Evolutionary conservation across 2,797 vertebrate genomes (phyloP), one percentile per base, ranked within the genome.

Genomic region (Girardinus metallicus): DNA sequence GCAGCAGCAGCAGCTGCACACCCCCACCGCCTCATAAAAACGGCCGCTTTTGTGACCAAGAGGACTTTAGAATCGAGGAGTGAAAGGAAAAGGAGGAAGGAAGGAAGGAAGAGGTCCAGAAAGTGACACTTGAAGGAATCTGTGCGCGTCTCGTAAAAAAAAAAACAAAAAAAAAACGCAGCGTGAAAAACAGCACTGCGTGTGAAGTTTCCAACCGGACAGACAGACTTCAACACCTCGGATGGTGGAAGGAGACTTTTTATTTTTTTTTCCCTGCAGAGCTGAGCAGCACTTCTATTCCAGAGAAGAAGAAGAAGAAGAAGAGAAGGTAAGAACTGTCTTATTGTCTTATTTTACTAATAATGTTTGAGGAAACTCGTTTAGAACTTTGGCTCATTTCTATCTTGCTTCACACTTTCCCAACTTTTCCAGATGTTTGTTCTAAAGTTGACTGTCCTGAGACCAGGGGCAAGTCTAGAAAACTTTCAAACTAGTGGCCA

Each of bases 321-420:
- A 75, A 16, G 44, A 71, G 46, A 77, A 91, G 90, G 93, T 94
- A 87, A 36, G 83, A 78, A 18, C 0, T 51, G 49, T 51, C 21
- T 10, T 26, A 9, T 53, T 49, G 0, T 23, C 13, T 57, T 34
- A 0, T 26, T 43, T 55, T 26, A 12, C 10, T 57, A n/a, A 13
- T 44, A 13, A 44, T 70, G 66, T 68, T 41, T 3, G 66, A n/a
- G 41, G 39, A 2, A 44, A 43, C 13, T 6, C 64, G 1, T 68
- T 41, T 68, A 26, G 16, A 21, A 39, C 36, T 64, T 68, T 68
- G 18, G 1, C 18, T 29, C 8, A 11, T 68, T 39, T 68, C 1
- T 43, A 3, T 26, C 41, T 43, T n/a, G 5, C 21, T 70, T 70
- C 66, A 43, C 23, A 26, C 10, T n/a, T 68, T 41, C 10, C 21